phyloP scores from a whole-genome alignment of 53 echinoderm and acorn worm genomes.

The Holothuria leucospilota region DNA sequence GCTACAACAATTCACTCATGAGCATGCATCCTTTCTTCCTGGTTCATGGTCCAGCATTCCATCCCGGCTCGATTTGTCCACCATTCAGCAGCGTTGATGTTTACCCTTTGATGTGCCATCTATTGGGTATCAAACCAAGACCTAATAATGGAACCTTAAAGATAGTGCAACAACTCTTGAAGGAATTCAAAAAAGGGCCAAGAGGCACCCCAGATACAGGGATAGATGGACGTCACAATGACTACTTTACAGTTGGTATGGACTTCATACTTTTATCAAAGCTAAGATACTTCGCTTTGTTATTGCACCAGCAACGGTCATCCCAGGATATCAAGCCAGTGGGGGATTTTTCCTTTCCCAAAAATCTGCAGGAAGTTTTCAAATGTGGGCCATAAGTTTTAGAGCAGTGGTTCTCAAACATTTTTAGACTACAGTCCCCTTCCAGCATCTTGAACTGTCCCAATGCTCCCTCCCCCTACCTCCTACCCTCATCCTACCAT shows the following conservation, averaged over 20 bases:
- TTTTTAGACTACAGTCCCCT: too few relatives aligned
- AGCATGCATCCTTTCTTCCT: conserved; percentile 79
- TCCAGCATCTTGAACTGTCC: too few relatives aligned
- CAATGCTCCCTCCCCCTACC: too few relatives aligned
- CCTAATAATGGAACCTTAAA: conserved; percentile 82
- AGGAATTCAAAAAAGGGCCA: background rate
- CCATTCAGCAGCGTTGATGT: conserved; percentile 89
- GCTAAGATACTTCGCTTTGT: too few relatives aligned
- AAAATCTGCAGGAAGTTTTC: too few relatives aligned
- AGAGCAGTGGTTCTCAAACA: too few relatives aligned
- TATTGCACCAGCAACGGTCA: too few relatives aligned
- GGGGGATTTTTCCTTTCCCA: too few relatives aligned
- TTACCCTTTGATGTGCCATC: conserved; percentile 76
- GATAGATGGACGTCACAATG: background rate
- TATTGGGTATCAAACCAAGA: conserved; percentile 60
- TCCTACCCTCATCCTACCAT: too few relatives aligned
- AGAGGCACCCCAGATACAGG: background rate
- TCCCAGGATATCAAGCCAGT: too few relatives aligned
- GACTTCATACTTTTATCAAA: background rate
- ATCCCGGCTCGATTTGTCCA: conserved; percentile 50
- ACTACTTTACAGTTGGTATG: conserved; percentile 32
- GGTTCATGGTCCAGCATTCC: conserved; percentile 84
- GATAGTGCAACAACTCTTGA: conserved; percentile 52
- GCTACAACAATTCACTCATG: conserved; percentile 88
- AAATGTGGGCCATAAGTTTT: too few relatives aligned